A percentile compares a stretch with the other conserved stretches of the same genome.
Evolutionary conservation across 2,888 invertebrate species (phyloP).

Genomic region (Pycnomerus fuliginosus): DNA sequence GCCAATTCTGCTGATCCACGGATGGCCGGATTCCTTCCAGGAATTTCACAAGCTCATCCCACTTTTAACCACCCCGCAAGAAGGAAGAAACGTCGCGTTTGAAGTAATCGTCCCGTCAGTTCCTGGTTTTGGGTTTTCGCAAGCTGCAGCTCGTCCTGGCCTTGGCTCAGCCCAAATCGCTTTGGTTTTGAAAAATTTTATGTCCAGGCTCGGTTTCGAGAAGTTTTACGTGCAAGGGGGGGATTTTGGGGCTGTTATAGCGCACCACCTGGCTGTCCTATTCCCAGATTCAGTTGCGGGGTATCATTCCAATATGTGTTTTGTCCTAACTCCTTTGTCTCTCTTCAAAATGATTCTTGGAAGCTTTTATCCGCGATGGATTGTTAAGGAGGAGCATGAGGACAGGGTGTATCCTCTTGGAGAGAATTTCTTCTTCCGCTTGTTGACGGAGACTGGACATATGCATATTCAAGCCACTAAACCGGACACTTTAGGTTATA

Average conservation of each 20-base stretch:
- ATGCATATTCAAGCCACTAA: conserved; percentile 84
- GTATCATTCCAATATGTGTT: conserved; percentile 65
- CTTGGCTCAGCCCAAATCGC: conserved; percentile 60
- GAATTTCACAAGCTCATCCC: conserved; percentile 81
- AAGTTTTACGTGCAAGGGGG: conserved; percentile 75
- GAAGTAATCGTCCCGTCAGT: conserved; percentile 63
- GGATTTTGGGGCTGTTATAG: conserved; percentile 76
- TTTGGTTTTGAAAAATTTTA: conserved; percentile 64
- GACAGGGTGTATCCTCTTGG: conserved; percentile 58
- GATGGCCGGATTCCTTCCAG: conserved; percentile 85
- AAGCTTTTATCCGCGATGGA: conserved; percentile 56
- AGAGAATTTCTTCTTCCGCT: conserved; percentile 46
- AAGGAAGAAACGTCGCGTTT: conserved; percentile 62
- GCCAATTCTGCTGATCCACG: conserved; percentile 75
- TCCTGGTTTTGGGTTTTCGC: conserved; percentile 58
- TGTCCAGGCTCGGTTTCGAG: conserved; percentile 67
- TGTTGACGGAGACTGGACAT: conserved; percentile 62
- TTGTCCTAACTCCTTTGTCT: conserved; percentile 39
- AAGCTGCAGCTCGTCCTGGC: conserved; percentile 63
- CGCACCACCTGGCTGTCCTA: conserved; percentile 60
- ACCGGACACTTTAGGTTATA: conserved; percentile 82
- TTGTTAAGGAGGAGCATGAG: conserved; percentile 51
- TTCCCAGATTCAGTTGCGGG: conserved; percentile 62
- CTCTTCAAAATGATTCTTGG: conserved; percentile 52
- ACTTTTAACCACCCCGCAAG: conserved; percentile 56